Evolutionary conservation across 1,140 invertebrate species (phyloP).

Genomic region (Sycophila sp.): DNA sequence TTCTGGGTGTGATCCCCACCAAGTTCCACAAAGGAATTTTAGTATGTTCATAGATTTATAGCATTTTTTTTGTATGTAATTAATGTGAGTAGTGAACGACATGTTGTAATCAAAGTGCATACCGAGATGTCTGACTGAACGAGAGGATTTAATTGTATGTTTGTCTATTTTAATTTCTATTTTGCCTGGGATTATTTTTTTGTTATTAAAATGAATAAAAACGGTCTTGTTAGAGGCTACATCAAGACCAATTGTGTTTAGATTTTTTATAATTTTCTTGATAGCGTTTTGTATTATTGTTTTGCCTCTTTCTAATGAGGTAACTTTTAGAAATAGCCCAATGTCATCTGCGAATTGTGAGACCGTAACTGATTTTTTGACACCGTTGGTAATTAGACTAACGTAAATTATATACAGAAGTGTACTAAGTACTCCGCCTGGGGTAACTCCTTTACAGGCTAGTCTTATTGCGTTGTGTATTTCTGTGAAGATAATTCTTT

Average conservation of each 20-base stretch:
- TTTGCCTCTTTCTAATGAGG: no score
- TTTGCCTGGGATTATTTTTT: not conserved
- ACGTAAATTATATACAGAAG: no score
- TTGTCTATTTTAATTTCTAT: not conserved
- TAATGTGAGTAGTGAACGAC: constrained; percentile 27
- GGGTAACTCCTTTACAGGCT: not conserved
- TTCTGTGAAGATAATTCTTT: no score
- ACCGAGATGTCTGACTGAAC: not conserved
- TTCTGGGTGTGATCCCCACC: constrained; percentile 24
- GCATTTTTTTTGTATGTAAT: constrained; percentile 13
- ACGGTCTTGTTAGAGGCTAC: not conserved
- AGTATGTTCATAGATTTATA: constrained; percentile 15
- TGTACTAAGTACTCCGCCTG: not conserved
- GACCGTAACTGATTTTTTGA: no score
- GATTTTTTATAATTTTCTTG: not conserved
- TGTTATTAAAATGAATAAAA: constrained; percentile 15
- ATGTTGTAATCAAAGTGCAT: constrained; percentile 27
- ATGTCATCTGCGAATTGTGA: no score
- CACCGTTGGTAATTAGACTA: no score
- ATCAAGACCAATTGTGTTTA: constrained; percentile 7
- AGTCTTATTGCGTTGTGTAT: no score
- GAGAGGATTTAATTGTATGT: not conserved
- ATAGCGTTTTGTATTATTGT: no score
- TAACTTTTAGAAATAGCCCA: no score
- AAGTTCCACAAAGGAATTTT: constrained; percentile 16